Percentiles rank a stretch among this genome's conserved stretches.
Evolutionary conservation across 1,140 invertebrate genomes (phyloP).

Genomic region (Neoseiulus cucumeris): DNA sequence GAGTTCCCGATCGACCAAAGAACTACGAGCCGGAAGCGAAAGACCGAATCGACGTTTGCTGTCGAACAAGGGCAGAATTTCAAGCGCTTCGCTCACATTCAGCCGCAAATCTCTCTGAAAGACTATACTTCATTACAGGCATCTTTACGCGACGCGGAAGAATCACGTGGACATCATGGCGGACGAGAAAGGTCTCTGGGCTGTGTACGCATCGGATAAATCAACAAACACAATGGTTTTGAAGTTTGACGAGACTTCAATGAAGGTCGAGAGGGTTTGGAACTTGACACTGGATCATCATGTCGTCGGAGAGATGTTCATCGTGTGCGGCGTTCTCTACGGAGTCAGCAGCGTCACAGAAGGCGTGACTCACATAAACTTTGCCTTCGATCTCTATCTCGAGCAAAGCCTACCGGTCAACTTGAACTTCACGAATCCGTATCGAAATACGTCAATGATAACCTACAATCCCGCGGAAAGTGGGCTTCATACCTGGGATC

Average conservation of each 20-base stretch:
- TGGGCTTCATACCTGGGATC: constrained; percentile 84
- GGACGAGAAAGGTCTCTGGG: constrained; percentile 63
- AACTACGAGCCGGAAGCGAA: too few relatives aligned
- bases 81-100: too few relatives aligned
- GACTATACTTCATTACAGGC: background rate
- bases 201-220: constrained; percentile 43
- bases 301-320: constrained; percentile 72
- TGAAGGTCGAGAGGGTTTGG: constrained; percentile 53
- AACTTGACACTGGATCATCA: constrained; percentile 67
- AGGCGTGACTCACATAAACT: constrained; percentile 56
- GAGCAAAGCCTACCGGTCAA: constrained; percentile 22
- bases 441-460: constrained; percentile 68
- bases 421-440: constrained; percentile 65
- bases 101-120: too few relatives aligned
- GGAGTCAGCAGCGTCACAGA: constrained; percentile 65
- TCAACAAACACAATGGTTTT: constrained; percentile 64
- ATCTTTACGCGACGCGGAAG: constrained; percentile 37
- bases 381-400: constrained; percentile 44
- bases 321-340: constrained; percentile 80
- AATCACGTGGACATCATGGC: constrained; percentile 73
- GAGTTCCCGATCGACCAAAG: too few relatives aligned
- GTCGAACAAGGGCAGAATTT: too few relatives aligned
- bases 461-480: constrained; percentile 65
- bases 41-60: too few relatives aligned
- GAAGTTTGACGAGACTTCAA: constrained; percentile 38